Evolutionary conservation across 2,888 invertebrate species (phyloP).

Genomic region (Agrilus biguttatus): DNA sequence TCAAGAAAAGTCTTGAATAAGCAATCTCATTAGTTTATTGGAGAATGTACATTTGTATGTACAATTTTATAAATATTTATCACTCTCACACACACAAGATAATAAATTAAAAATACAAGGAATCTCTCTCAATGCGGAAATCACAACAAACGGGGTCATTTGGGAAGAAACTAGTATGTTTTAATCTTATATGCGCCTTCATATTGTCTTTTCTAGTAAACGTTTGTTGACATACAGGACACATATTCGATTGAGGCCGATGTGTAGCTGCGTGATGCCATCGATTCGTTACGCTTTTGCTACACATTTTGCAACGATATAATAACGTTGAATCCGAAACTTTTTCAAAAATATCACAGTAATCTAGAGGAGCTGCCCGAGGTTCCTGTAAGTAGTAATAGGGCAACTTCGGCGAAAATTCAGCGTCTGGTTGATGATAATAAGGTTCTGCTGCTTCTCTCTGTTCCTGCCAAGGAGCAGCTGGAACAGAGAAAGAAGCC

Average conservation of each 20-base stretch:
- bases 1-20: no score
- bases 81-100: no score
- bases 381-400: slow-evolving; percentile 5
- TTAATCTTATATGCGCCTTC: slow-evolving; percentile 49
- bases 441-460: slow-evolving; percentile 13
- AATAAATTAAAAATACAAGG: background rate
- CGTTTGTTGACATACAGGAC: slow-evolving; percentile 45
- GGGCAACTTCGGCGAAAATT: background rate
- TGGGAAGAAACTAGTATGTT: slow-evolving; percentile 29
- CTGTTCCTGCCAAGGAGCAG: slow-evolving; percentile 21
- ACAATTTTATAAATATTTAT: no score
- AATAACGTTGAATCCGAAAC: slow-evolving; percentile 24
- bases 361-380: slow-evolving; percentile 16
- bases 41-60: no score
- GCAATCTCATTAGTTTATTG: no score
- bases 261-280: slow-evolving; percentile 55
- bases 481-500: slow-evolving; percentile 25
- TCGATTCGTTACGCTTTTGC: slow-evolving; percentile 50
- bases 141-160: background rate
- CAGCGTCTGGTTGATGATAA: slow-evolving; percentile 10
- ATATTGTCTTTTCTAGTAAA: slow-evolving; percentile 53
- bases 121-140: slow-evolving; percentile 3
- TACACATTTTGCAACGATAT: slow-evolving; percentile 46
- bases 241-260: slow-evolving; percentile 46
- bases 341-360: slow-evolving; percentile 23